Evolutionary conservation across 1,140 invertebrate genomes (phyloP), one percentile per base, ranked within the genome.

Genomic region (Popillia japonica): DNA sequence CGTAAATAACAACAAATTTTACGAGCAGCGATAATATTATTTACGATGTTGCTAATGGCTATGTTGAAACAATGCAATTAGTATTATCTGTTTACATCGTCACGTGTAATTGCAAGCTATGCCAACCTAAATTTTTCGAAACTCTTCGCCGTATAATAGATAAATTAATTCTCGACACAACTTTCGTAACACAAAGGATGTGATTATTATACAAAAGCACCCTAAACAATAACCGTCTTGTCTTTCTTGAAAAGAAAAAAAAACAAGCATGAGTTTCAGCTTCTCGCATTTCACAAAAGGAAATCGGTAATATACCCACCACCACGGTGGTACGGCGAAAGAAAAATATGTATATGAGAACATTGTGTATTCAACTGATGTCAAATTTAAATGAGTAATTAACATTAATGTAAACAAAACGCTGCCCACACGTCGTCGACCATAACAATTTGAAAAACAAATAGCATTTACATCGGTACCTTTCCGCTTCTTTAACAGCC

Each of bases 61-160:
- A 22, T 68, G 61, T 68, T 68, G 61, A 68, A 68, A 68, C 22
- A 27, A 23, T 34, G 61, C 61, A 68, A 68, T 68, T 68, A 68
- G 61, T 34, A 68, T 27, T 68, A 68, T 68, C 61, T 68, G 61
- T 10, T 27, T 34, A 10, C 61, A 34, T 44, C 42, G 42, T 14
- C 14, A 9, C 14, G 17, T 68, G 22, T 20, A 68, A 68, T 68
- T 14, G 22, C 20, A 34, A 23, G 27, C 61, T 68, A 68, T 68
- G 61, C 61, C 3, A 68, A 68, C 48, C 48, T 55, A 55, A 55
- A 55, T 55, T 55, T 55, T 55, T 55, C 4, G 4, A 34, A 34
- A 34, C 27, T 1, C 27, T 34, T 34, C 2, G 27, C 1, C 4
- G 27, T 2, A 34, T 34, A 34, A 34, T 34, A 34, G 27, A 34